phyloP scores from a whole-genome alignment of 1,140 invertebrate genomes.

The Melanaphis sacchari region DNA sequence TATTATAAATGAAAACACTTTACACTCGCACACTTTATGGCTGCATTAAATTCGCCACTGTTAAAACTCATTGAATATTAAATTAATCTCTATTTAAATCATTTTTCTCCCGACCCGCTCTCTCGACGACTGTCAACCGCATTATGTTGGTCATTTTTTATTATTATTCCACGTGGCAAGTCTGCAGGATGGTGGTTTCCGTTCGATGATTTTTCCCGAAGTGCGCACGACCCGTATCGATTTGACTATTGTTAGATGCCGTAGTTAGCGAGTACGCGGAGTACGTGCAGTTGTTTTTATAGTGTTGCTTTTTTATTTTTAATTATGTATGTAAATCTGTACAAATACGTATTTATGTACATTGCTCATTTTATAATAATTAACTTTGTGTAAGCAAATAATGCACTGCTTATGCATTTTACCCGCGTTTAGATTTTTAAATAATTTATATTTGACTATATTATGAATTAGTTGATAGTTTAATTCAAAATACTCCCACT shows the following conservation, averaged over 20 bases:
- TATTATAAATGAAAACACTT: conserved; percentile 23
- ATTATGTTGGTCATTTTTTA: conserved; percentile 56
- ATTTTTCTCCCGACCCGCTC: not conserved
- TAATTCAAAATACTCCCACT: not conserved
- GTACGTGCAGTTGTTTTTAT: not conserved
- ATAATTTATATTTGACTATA: not conserved
- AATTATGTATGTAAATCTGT: not conserved
- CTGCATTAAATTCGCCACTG: conserved; percentile 48
- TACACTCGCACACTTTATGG: conserved; percentile 43
- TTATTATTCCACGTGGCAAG: conserved; percentile 14
- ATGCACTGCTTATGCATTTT: not conserved
- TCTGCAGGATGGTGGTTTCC: not conserved
- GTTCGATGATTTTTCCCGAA: not conserved
- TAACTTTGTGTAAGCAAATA: not conserved
- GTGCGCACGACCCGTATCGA: not conserved
- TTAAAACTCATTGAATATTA: conserved; percentile 56
- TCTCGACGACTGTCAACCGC: not conserved
- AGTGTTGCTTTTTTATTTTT: not conserved
- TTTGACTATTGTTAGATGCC: not conserved
- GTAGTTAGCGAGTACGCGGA: not conserved
- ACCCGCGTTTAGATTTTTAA: not conserved
- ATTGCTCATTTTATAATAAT: not conserved
- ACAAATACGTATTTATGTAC: not conserved
- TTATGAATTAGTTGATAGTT: not conserved
- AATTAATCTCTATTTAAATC: conserved; percentile 57